These are phyloP conservation scores for Drosophila basisetae DNA, from an alignment of 2,888 invertebrate species.

Conservation along the genomic window DNA sequence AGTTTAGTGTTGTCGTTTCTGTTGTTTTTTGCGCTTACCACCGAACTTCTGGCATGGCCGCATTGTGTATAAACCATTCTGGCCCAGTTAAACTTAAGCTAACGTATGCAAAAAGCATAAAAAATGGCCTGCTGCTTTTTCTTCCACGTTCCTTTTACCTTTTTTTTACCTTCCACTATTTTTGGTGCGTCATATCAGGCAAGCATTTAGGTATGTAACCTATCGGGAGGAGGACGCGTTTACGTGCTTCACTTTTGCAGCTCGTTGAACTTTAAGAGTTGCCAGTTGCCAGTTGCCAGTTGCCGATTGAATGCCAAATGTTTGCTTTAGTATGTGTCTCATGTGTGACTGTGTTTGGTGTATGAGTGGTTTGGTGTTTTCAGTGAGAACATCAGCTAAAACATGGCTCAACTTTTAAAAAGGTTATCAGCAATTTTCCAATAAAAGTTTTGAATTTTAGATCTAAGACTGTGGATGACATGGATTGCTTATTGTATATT, in stretches of 20 bases:
- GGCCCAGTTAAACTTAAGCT: background rate
- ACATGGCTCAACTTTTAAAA: background rate
- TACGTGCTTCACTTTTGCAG: constrained; percentile 18
- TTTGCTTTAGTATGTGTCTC: background rate
- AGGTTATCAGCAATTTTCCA: background rate
- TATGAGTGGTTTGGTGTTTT: background rate
- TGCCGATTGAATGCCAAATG: constrained; percentile 4
- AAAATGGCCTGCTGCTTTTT: background rate
- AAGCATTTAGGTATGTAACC: background rate
- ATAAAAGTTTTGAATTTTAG: background rate
- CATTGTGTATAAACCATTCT: constrained; percentile 5
- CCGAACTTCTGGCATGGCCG: background rate
- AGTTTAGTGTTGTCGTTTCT: background rate
- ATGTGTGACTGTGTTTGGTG: background rate
- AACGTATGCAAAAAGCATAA: constrained; percentile 2
- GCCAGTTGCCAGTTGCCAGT: background rate
- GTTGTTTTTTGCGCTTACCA: background rate
- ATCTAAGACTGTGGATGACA: background rate
- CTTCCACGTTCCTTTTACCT: no score
- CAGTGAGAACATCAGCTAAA: background rate
- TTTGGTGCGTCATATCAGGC: background rate
- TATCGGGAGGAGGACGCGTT: background rate
- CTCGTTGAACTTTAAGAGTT: constrained; percentile 14
- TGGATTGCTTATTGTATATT: background rate
- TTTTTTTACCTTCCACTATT: background rate